Conservation (phyloP, 2,113 vertebrate species). For the human (Homo sapiens) region DNA sequence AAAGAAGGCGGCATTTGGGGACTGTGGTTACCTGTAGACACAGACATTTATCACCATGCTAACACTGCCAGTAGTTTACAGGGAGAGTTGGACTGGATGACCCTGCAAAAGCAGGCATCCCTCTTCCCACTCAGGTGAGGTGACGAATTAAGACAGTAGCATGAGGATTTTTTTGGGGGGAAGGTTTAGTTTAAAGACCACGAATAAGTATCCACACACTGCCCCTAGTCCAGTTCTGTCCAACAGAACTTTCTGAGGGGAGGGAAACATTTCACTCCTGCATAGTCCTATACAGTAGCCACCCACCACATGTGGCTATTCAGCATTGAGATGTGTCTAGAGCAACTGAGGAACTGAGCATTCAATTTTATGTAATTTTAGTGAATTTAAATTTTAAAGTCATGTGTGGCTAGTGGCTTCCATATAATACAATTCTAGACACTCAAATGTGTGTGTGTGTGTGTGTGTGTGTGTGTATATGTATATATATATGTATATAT, state of each 20-base stretch:
- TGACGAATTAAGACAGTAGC: not conserved
- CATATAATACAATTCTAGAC: not conserved
- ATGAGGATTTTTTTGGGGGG: not conserved
- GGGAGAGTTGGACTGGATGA: not conserved
- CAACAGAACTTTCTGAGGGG: not conserved
- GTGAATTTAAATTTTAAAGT: slow-evolving; percentile 1
- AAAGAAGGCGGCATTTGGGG: not conserved
- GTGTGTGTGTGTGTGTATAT: no score
- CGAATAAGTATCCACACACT: not conserved
- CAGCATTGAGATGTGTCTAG: not conserved
- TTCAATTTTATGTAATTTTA: not conserved
- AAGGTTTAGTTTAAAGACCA: not conserved
- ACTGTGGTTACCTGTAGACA: not conserved
- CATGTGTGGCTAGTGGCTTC: not conserved
- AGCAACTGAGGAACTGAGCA: not conserved
- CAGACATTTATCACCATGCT: not conserved
- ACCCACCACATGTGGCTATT: not conserved
- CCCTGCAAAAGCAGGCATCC: not conserved
- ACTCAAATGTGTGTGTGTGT: not conserved
- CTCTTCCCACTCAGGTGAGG: not conserved
- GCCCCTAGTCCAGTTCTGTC: not conserved
- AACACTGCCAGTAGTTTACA: not conserved
- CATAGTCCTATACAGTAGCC: not conserved
- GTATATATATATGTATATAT: no score
- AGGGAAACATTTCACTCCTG: not conserved